Conservation (phyloP, 2,888 invertebrate genomes). For the Alcis repandata region DNA sequence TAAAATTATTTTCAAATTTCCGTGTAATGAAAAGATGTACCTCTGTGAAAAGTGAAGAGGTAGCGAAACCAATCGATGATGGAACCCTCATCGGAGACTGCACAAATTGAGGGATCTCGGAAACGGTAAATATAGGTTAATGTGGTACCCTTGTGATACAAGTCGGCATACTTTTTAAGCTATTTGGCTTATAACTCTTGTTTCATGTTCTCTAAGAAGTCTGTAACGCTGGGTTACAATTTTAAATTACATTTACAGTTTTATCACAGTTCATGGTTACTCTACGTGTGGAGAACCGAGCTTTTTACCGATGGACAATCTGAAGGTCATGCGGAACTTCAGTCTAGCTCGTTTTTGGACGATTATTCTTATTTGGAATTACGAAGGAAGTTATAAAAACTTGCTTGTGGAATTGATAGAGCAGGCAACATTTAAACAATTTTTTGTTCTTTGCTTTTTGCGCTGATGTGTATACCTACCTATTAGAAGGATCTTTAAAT, state of each 20-base stretch:
- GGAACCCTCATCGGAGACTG: no score
- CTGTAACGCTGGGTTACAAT: not conserved
- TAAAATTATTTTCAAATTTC: no score
- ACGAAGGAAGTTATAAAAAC: constrained; percentile 73
- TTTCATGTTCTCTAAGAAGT: not conserved
- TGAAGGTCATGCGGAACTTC: constrained; percentile 79
- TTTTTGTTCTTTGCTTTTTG: constrained; percentile 42
- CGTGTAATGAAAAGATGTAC: no score
- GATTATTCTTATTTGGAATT: constrained; percentile 64
- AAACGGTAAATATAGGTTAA: no score
- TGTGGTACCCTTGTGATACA: no score
- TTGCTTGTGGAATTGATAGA: constrained; percentile 58
- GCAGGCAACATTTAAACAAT: constrained; percentile 57
- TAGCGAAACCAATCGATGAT: no score
- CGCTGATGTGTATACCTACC: constrained; percentile 11
- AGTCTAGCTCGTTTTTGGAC: constrained; percentile 60
- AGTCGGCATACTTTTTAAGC: no score
- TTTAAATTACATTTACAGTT: not conserved
- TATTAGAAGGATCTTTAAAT: constrained; percentile 29
- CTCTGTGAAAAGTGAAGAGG: no score
- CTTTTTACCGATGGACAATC: constrained; percentile 73
- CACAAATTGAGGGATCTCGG: no score
- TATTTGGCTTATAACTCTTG: no score
- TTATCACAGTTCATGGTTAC: constrained; percentile 22
- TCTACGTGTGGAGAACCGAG: constrained; percentile 43